Conservation (phyloP, 2,113 vertebrate species). For the Petaurus breviceps region DNA sequence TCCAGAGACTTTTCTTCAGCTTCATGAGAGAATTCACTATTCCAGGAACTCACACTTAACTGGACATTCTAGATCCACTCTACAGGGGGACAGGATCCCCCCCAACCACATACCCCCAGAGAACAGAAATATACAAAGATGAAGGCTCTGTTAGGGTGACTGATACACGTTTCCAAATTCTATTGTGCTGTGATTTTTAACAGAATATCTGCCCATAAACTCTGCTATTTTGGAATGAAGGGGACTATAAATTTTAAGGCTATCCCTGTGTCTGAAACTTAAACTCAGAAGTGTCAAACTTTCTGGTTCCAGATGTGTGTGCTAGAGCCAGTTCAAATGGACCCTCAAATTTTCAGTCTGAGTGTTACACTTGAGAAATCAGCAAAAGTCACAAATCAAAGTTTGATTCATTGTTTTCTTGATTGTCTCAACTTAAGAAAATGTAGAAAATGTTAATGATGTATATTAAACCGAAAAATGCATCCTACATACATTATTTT, state of each 20-base stretch:
- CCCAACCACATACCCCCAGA: not conserved
- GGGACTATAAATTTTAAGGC: not conserved
- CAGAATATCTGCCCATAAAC: not conserved
- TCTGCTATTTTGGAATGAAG: not conserved
- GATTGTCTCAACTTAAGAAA: no score
- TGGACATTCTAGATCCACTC: not conserved
- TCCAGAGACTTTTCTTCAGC: not conserved
- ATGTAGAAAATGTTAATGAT: no score
- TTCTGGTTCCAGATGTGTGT: not conserved
- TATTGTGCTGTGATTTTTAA: not conserved
- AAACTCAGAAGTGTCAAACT: not conserved
- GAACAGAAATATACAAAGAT: not conserved
- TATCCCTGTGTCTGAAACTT: not conserved
- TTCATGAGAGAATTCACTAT: not conserved
- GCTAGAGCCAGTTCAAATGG: not conserved
- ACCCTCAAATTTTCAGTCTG: no score
- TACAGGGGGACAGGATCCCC: not conserved
- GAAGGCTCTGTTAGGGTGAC: not conserved
- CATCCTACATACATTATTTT: no score
- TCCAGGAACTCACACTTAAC: not conserved
- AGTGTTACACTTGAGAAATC: no score
- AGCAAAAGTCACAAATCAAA: no score
- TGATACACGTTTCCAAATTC: not conserved
- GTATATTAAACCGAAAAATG: no score
- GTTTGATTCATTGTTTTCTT: no score